These are phyloP conservation scores for Paramuricea clavata DNA, from an alignment of 92 coral and sea anemone species.

Conservation along the genomic window DNA sequence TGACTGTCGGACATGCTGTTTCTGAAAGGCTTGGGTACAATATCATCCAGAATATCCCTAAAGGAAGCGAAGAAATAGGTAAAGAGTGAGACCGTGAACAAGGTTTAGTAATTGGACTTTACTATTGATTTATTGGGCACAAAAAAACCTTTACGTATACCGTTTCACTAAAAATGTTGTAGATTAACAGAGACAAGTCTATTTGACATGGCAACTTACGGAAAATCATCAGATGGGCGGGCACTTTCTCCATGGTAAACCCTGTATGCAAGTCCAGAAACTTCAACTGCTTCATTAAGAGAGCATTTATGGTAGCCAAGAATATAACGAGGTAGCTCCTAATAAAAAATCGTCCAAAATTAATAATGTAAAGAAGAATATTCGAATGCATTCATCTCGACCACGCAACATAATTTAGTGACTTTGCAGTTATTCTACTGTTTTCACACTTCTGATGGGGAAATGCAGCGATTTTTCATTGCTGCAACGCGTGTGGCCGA, in stretches of 20 bases:
- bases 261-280: slow-evolving; percentile 49
- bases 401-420: no score
- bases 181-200: neutral
- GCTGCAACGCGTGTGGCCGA: no score
- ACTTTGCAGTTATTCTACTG: no score
- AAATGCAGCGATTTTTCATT: no score
- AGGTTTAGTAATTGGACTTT: no score
- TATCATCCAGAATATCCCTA: slow-evolving; percentile 38
- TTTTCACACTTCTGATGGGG: no score
- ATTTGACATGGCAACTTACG: slow-evolving; percentile 21
- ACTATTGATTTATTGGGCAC: no score
- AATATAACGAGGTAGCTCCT: slow-evolving; percentile 47
- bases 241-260: slow-evolving; percentile 49
- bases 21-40: slow-evolving; percentile 30
- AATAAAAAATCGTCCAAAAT: neutral
- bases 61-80: no score
- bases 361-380: neutral
- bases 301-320: slow-evolving; percentile 50
- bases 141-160: neutral
- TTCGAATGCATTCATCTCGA: no score
- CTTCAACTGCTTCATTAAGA: slow-evolving; percentile 23
- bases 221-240: slow-evolving; percentile 45
- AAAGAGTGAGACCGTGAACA: no score
- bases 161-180: neutral
- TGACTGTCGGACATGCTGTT: slow-evolving; percentile 34